Percentiles rank a stretch among this genome's conserved stretches.
These are phyloP conservation scores for Eremobia ochroleuca DNA, from an alignment of 2,888 invertebrate species.

Conservation along the genomic window DNA sequence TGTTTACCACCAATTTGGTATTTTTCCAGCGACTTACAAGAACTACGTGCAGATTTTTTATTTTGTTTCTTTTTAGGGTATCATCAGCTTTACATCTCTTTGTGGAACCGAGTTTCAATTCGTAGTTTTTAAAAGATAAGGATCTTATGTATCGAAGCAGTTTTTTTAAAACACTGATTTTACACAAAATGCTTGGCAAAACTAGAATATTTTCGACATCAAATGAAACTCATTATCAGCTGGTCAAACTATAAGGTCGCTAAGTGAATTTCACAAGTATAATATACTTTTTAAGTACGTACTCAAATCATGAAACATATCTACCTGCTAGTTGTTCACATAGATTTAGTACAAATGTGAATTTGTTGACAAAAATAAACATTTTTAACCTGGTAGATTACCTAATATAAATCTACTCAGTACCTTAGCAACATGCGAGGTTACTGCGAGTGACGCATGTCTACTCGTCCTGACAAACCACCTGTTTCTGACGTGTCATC, in stretches of 20 bases:
- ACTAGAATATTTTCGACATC: too few relatives aligned
- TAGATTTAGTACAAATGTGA: not conserved
- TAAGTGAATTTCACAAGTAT: not conserved
- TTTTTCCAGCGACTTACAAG: constrained; percentile 69
- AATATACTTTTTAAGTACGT: too few relatives aligned
- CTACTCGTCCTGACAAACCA: not conserved
- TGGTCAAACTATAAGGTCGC: not conserved
- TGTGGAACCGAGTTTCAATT: constrained; percentile 23
- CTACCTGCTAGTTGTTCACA: too few relatives aligned
- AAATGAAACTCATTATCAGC: not conserved
- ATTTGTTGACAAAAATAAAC: not conserved
- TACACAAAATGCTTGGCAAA: not conserved
- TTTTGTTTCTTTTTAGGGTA: constrained; percentile 63
- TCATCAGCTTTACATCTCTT: constrained; percentile 42
- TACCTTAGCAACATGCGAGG: not conserved
- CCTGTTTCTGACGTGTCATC: constrained; percentile 18
- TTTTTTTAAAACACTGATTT: not conserved
- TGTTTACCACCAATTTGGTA: constrained; percentile 71
- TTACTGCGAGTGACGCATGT: constrained; percentile 12
- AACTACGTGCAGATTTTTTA: constrained; percentile 67
- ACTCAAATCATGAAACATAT: too few relatives aligned
- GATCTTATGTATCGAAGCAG: too few relatives aligned
- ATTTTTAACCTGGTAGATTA: not conserved
- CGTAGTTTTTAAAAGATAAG: not conserved
- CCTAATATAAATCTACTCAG: not conserved